phyloP scores from a whole-genome alignment of 2,113 vertebrate genomes.

The Mormyrus lacerda region DNA sequence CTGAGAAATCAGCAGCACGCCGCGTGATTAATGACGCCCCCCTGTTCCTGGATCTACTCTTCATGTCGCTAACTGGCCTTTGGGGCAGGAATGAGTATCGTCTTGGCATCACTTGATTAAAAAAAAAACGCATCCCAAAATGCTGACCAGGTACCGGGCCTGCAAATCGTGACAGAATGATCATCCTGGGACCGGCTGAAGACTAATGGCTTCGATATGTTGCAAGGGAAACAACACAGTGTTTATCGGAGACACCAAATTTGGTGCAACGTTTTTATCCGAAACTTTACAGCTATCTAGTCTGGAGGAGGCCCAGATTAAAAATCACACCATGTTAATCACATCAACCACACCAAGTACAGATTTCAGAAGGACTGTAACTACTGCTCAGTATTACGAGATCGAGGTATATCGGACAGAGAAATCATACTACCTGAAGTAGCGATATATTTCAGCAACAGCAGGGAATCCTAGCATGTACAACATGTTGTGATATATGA shows the following conservation, averaged over 20 bases:
- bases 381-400: not conserved
- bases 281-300: not conserved
- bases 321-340: not conserved
- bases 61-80: not conserved
- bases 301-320: not conserved
- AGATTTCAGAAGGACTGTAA: not conserved
- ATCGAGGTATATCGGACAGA: not conserved
- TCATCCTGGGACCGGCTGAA: not conserved
- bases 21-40: not conserved
- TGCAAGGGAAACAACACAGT: not conserved
- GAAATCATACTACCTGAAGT: not conserved
- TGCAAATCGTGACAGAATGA: not conserved
- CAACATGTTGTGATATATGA: not conserved
- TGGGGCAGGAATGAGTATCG: not conserved
- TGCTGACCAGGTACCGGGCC: not conserved
- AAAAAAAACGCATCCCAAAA: not conserved
- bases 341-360: not conserved
- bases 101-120: conserved; percentile 9
- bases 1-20: not conserved
- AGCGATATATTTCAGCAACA: not conserved
- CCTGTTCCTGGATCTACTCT: not conserved
- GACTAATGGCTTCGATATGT: not conserved
- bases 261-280: not conserved
- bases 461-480: not conserved
- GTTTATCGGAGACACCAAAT: not conserved